Base-by-base conservation (phyloP, 1,140 invertebrate genomes). In the Drosophila dunni region DNA sequence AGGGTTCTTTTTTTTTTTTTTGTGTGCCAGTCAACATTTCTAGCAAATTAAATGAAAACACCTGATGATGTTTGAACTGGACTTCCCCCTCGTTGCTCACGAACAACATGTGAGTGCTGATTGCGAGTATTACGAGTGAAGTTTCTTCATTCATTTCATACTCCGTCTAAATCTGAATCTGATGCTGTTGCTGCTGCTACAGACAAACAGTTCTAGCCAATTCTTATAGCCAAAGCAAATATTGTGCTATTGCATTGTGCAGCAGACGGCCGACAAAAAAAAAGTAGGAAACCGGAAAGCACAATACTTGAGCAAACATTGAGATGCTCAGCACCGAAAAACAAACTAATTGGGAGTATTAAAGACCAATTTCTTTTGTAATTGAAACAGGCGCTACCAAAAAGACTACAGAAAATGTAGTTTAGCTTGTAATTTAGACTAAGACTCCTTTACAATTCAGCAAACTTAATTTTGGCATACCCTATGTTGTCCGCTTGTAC, bases 21-120 rank as follows among this genome's bases (percentile, higher is more conserved):
- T 6, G 6, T 34, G 50, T 15, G 79, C 63, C 81, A 88, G 65
- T 62, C 50, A 91, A 90, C 90, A 89, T 85, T 89, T 91, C 79
- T 89, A 74, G 74, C 86, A 91, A 91, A 91, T 91, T 88, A 89
- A 91, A 91, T 89, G 90, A 91, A 91, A 91, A 91, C 90, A 91
- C 82, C 90, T 90, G 90, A 84, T 78, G 79, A 78, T 80, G 65
- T 78, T 79, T 66, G 58, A 48, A 70, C 56, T 78, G 36, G 62
- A 42, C 15, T 58, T 36, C 56, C 33, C 5, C 34, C 15, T 29
- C 34, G 11, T 13, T 11, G n/a, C 50, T 53, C 51, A 24, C 11
- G 36, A 36, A 34, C 33, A 33, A 36, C 33, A 50, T 72, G 62
- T 48, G 51, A 70, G 40, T 61, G 44, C 42, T 51, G 53, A 64